Percentiles rank a stretch among this genome's conserved stretches.
Evolutionary conservation across 2,797 vertebrate species (phyloP).

Genomic region (Peromyscus aztecus): DNA sequence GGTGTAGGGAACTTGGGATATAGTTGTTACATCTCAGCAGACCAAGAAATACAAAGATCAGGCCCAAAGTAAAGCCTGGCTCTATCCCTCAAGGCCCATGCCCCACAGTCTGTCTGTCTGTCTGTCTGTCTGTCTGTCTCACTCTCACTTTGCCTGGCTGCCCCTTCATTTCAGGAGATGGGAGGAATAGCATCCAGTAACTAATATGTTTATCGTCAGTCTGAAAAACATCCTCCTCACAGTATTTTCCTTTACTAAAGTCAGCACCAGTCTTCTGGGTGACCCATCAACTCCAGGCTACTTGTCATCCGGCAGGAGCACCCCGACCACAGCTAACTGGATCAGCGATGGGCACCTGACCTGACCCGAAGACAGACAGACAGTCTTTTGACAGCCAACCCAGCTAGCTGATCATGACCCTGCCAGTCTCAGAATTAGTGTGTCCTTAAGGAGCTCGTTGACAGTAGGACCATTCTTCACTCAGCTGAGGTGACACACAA

Average conservation of each 20-base stretch:
- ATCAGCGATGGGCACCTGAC: neutral
- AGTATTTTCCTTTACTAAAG: constrained; percentile 38
- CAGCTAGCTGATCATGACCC: neutral
- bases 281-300: neutral
- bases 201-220: constrained; percentile 6
- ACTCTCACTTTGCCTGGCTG: neutral
- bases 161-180: neutral
- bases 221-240: neutral
- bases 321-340: neutral
- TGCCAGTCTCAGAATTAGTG: neutral
- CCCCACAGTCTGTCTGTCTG: neutral
- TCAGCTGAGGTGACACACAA: neutral
- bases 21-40: neutral
- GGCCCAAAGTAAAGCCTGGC: neutral
- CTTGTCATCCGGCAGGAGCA: neutral
- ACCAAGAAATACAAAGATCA: neutral
- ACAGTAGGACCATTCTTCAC: neutral
- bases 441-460: neutral
- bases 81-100: neutral
- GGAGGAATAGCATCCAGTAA: neutral
- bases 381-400: neutral
- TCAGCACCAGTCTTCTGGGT: neutral
- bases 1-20: neutral
- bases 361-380: neutral
- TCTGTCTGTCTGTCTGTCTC: neutral